Evolutionary conservation across 2,888 invertebrate species (phyloP), one percentile per base, ranked within the genome.

Genomic region (Scaptodrosophila latifasciaeformis): DNA sequence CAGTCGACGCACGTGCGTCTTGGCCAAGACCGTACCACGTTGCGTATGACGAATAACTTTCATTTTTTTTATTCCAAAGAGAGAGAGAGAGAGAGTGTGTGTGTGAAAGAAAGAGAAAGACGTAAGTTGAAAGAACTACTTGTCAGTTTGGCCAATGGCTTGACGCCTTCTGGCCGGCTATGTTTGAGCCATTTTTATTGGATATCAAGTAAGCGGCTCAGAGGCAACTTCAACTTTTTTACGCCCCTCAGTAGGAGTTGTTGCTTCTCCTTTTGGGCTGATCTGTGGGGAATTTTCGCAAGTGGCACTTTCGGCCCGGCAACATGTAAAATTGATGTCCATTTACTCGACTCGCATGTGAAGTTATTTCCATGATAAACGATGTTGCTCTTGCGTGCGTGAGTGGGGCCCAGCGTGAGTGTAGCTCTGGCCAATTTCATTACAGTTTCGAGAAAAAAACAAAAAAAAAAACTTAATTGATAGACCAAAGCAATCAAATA

Each of bases 31-130:
- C 21, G 9, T 37, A 30, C 52, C 52, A 65, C 49, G 47, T 50
- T 58, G 54, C 42, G 42, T 44, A 35, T 71, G 78, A 71, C 67
- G 75, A 67, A 71, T 71, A 78, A 74, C 70, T 74, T 71, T 77
- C 65, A 74, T 67, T 74, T 67, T 70, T 18, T 56, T 52, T 67
- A 49, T 27, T 27, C n/a, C n/a, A n/a, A n/a, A n/a, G n/a, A n/a
- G n/a, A 27, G 27, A 5, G 9, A 9, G 5, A 27, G 27, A 6
- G 5, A 27, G 27, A 9, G 27, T 27, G 27, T 27, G 5, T 6
- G 27, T 9, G 5, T 27, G 27, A 27, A 5, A 9, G 5, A 6
- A 27, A 9, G 27, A 27, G 5, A 5, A 27, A 27, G 5, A 5
- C 27, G 5, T 5, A 5, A 5, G 9, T 27, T 27, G 27, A 6